Evolutionary conservation across 2,888 invertebrate species (phyloP).

Genomic region (Spicauda simplicius): DNA sequence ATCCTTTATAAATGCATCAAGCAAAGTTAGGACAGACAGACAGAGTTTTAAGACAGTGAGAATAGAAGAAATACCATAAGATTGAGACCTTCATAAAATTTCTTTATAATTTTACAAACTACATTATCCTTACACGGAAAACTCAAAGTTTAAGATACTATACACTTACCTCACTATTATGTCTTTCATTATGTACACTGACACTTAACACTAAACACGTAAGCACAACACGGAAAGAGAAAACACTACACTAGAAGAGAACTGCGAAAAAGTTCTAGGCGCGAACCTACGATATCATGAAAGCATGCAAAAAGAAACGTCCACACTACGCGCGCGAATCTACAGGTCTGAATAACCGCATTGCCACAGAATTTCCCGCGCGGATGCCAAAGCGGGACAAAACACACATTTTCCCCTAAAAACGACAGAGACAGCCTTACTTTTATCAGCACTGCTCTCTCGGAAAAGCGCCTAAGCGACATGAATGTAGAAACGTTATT

Average conservation of each 20-base stretch:
- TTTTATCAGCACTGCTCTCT: conserved; percentile 2
- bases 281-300: conserved; percentile 40
- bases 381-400: conserved; percentile 50
- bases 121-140: too few relatives aligned
- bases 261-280: conserved; percentile 43
- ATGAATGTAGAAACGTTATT: conserved; percentile 34
- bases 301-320: conserved; percentile 59
- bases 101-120: too few relatives aligned
- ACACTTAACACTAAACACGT: conserved; percentile 47
- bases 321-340: conserved; percentile 65
- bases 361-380: conserved; percentile 71
- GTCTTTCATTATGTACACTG: conserved; percentile 64
- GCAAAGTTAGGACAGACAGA: too few relatives aligned
- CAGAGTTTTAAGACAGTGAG: too few relatives aligned
- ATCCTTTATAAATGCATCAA: neutral
- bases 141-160: neutral
- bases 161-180: conserved; percentile 69
- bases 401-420: conserved; percentile 37
- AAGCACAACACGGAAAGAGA: conserved; percentile 49
- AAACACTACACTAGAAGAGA: conserved; percentile 44
- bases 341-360: conserved; percentile 74
- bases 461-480: conserved; percentile 36
- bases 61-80: too few relatives aligned
- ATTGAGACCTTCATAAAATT: too few relatives aligned
- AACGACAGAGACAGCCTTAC: conserved; percentile 50